Conservation (phyloP, 2,113 vertebrate genomes). For the Xyliphius kryptos region DNA sequence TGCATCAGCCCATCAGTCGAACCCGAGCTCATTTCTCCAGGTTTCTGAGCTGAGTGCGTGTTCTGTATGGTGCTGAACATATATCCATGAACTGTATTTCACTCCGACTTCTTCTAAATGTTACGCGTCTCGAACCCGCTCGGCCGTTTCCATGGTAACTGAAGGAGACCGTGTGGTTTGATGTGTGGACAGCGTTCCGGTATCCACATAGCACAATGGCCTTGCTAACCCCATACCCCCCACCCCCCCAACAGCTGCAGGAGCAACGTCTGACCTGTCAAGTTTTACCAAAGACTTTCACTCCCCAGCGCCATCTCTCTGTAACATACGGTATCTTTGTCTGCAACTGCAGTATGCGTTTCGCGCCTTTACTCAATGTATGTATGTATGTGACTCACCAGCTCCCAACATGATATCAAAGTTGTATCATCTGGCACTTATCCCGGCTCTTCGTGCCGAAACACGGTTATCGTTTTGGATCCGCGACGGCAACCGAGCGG, state of each 20-base stretch:
- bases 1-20: no score
- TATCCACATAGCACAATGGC: slow-evolving; percentile 65
- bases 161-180: background rate
- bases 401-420: slow-evolving; percentile 1
- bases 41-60: no score
- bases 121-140: no score
- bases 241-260: slow-evolving; percentile 22
- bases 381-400: slow-evolving; percentile 8
- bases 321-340: slow-evolving; percentile 2
- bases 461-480: no score
- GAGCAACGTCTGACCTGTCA: slow-evolving; percentile 42
- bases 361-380: background rate
- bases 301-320: slow-evolving; percentile 47
- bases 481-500: no score
- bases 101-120: no score
- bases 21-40: no score
- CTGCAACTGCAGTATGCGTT: background rate
- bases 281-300: slow-evolving; percentile 83
- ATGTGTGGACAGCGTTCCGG: background rate
- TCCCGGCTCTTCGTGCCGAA: background rate
- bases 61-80: no score
- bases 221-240: slow-evolving; percentile 57
- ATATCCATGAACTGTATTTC: no score
- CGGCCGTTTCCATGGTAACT: no score
- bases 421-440: slow-evolving; percentile 15